Evolutionary conservation across 2,113 vertebrate genomes (phyloP), one percentile per base, ranked within the genome.

Genomic region (Oncorhynchus gorbuscha): DNA sequence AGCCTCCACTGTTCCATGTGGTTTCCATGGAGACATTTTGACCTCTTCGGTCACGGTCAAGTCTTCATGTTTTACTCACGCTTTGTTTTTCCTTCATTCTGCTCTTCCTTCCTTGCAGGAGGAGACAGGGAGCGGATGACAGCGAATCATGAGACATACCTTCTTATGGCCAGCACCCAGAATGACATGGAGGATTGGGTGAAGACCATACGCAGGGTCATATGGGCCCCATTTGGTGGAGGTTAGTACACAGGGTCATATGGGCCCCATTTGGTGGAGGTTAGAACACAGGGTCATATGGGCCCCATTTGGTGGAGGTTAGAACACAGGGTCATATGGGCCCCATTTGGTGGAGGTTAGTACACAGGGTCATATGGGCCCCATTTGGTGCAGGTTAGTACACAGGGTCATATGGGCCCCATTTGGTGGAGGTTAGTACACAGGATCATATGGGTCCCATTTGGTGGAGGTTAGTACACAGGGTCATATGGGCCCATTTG

Each of bases 181-280:
- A 98, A 95, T 93, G 98, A 99, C 90, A 99, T 99, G 98, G 98
- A 99, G 94, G 97, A 99, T 89, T 99, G 98, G 98, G 97, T 98
- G 92, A 98, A 95, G 87, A 97, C 96, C 49, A 98, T 99, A 81
- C 97, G 97, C 85, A 93, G 97, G 84, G 98, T 99, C 79, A 99
- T 99, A 89, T 99, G 98, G 97, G 97, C 96, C 0, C 98, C 98
- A 1, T 99, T 99, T 75, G 97, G 98, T 89, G 98, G 98, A 95
- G 97, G 98, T 99, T 85, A 96, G 95, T 93, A 45, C 3, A 14
- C 85, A 93, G 97, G 84, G 98, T 99, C 78, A 99, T 99, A 89
- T 99, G 97, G 97, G 97, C 96, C 0, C 97, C 98, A 1, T 99
- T 99, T 75, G 97, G 97, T 89, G 97, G 98, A 95, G 97, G 98